Evolutionary conservation across 2,797 vertebrate species (phyloP), one percentile per base, ranked within the genome.

Genomic region (Merluccius polli): DNA sequence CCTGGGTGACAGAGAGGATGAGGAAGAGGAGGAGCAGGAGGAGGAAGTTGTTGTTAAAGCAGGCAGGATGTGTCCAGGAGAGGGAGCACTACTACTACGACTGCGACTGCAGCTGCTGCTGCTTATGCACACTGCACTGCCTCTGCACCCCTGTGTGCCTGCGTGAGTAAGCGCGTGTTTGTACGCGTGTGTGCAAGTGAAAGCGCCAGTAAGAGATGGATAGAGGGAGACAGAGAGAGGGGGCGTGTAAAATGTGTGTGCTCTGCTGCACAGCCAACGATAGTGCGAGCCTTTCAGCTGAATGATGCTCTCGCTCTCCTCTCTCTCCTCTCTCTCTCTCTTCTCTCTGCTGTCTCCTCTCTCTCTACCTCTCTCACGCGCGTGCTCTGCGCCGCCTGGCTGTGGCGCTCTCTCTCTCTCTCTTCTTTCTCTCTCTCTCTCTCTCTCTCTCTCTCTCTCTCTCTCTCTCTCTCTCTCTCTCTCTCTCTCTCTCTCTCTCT

Each of bases 211-310:
- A 79, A 63, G 87, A 90, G 81, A 75, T 82, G 74, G 77, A 72
- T 83, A 67, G 84, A 76, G 83, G 74, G 77, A 83, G 82, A 78
- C 90, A 83, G 86, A 89, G 93, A 83, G 89, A 88, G 90, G 87
- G 91, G 83, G 90, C 91, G 91, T 94, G 31, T 69, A 30, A 91
- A 93, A 93, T 93, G 94, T 93, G 89, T 83, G 91, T 89, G 87
- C 89, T 92, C 88, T 89, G 93, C 89, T 93, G 92, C 93, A 84
- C 94, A 88, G 92, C 89, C 88, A 87, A 92, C 87, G 77, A 81
- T 86, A 88, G 92, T 91, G 94, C 93, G 89, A 89, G 24, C 59
- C 59, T 27, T 65, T 65, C n/a, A 65, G 93, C 93, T 90, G 88
- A 92, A 77, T 84, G 93, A 91, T 92, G 89, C 93, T 90, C 73